Percentiles rank a stretch among this genome's conserved stretches.
Evolutionary conservation across 2,888 invertebrate species (phyloP).

Genomic region (Caenorhabditis sp.): DNA sequence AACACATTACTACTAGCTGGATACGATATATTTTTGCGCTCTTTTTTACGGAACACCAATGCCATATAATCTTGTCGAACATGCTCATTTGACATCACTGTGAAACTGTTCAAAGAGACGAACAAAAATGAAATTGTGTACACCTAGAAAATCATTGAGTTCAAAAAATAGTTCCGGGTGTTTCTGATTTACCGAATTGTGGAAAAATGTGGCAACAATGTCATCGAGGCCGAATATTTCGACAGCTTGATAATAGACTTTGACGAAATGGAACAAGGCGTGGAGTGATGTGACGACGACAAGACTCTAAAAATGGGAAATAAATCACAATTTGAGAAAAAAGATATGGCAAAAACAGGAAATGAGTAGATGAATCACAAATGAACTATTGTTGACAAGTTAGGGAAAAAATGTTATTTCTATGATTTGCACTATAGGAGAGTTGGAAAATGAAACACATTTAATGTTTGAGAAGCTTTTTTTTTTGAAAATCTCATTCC

Average conservation of each 20-base stretch:
- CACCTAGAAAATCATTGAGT: neutral
- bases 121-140: neutral
- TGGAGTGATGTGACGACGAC: neutral
- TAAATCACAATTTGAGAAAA: neutral
- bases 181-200: neutral
- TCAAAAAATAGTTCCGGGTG: neutral
- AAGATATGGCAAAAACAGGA: neutral
- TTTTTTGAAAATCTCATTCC: too few relatives aligned
- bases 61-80: neutral
- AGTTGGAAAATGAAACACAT: too few relatives aligned
- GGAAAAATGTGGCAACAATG: neutral
- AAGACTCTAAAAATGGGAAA: neutral
- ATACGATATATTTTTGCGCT: neutral
- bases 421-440: too few relatives aligned
- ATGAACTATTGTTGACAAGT: too few relatives aligned
- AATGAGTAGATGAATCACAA: too few relatives aligned
- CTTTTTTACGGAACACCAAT: neutral
- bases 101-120: neutral
- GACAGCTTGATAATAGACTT: neutral
- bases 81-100: neutral
- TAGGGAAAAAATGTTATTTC: too few relatives aligned
- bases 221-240: neutral
- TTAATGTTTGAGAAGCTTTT: too few relatives aligned
- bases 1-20: neutral
- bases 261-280: neutral